Evolutionary conservation across 1,140 invertebrate species (phyloP).

Genomic region (Helicoverpa zea): DNA sequence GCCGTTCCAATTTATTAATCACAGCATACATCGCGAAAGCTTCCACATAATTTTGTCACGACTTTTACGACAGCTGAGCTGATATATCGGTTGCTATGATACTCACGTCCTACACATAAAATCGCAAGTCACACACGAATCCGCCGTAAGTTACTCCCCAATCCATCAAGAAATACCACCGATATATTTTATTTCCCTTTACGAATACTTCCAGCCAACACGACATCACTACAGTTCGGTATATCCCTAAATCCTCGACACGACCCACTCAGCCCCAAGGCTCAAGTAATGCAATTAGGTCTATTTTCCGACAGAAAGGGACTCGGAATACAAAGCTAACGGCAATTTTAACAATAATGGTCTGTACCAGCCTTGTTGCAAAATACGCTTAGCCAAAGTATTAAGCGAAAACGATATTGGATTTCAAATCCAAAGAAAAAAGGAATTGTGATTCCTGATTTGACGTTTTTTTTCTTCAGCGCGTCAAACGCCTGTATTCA

Average conservation of each 20-base stretch:
- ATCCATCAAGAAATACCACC: slow-evolving; percentile 34
- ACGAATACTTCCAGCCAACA: slow-evolving; percentile 24
- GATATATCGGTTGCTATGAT: slow-evolving; percentile 36
- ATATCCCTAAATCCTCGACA: slow-evolving; percentile 39
- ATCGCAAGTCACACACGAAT: slow-evolving; percentile 30
- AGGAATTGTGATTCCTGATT: background rate
- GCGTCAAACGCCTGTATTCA: too few relatives aligned
- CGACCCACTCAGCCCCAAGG: slow-evolving; percentile 30
- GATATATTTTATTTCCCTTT: slow-evolving; percentile 44
- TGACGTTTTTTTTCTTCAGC: background rate
- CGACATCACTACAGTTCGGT: slow-evolving; percentile 31
- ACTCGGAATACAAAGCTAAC: slow-evolving; percentile 41
- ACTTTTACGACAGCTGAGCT: slow-evolving; percentile 16
- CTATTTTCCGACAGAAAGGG: slow-evolving; percentile 39
- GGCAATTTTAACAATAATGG: slow-evolving; percentile 45
- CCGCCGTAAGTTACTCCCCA: slow-evolving; percentile 34
- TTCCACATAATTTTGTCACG: slow-evolving; percentile 12
- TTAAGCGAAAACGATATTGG: slow-evolving; percentile 42
- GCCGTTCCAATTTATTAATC: background rate
- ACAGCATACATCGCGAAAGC: background rate
- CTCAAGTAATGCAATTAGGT: slow-evolving; percentile 42
- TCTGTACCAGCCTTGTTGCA: slow-evolving; percentile 25
- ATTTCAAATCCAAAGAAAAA: slow-evolving; percentile 21
- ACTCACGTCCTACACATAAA: slow-evolving; percentile 39
- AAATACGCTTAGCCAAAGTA: slow-evolving; percentile 26